These are phyloP conservation scores for Tanypteryx hageni DNA, from an alignment of 2,888 invertebrate genomes.

Conservation along the genomic window DNA sequence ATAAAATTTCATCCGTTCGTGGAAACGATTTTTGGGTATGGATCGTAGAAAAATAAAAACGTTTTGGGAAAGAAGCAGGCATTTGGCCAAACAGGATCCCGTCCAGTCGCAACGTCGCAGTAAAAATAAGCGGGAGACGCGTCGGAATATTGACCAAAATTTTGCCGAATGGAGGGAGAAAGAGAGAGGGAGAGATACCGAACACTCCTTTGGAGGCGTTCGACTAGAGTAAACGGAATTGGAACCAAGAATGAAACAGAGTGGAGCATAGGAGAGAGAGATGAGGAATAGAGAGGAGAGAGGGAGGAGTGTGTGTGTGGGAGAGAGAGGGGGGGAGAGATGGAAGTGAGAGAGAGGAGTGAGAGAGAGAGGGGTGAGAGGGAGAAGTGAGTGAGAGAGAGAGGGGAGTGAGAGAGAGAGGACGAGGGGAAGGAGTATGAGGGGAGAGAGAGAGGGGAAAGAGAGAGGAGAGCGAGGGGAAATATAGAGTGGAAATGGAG, in stretches of 20 bases:
- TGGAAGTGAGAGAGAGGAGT: neutral
- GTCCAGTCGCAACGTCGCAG: neutral
- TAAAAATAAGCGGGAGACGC: neutral
- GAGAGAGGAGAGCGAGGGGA: too few species aligned
- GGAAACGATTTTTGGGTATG: neutral
- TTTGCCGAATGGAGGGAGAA: neutral
- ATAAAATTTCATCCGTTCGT: conserved; percentile 19
- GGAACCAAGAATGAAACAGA: too few species aligned
- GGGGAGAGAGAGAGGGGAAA: too few species aligned
- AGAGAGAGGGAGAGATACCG: neutral
- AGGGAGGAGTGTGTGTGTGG: neutral
- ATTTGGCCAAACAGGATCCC: conserved; percentile 35
- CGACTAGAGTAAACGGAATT: too few species aligned
- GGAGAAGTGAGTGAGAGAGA: too few species aligned
- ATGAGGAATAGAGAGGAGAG: neutral
- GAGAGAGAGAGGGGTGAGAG: too few species aligned
- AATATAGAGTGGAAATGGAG: too few species aligned
- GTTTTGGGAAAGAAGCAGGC: neutral
- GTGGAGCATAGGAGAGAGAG: neutral
- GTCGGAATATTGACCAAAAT: conserved; percentile 32
- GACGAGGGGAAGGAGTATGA: too few species aligned
- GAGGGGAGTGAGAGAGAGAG: too few species aligned
- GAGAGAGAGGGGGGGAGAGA: neutral
- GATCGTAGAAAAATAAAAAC: neutral
- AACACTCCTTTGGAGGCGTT: too few species aligned